phyloP scores from a whole-genome alignment of 2,888 invertebrate genomes.

The Oscheius sp. region DNA sequence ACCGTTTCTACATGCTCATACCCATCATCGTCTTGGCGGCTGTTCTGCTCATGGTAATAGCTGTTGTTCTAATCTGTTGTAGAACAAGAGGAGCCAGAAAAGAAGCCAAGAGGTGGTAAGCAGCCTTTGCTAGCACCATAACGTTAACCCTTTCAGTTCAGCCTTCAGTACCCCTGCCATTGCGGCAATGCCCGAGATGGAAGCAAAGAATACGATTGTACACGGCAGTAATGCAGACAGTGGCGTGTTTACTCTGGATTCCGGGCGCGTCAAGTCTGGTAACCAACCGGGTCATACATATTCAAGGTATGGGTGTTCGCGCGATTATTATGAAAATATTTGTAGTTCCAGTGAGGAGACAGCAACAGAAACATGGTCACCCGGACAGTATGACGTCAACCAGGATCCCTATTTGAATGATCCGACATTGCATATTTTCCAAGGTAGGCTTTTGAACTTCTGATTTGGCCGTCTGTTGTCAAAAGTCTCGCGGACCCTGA shows the following conservation, averaged over 20 bases:
- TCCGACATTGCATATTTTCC: conserved; percentile 40
- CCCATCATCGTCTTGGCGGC: conserved; percentile 47
- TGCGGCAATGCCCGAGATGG: conserved; percentile 45
- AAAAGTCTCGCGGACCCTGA: background rate
- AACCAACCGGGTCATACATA: conserved; percentile 39
- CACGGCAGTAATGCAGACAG: conserved; percentile 66
- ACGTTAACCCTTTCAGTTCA: background rate
- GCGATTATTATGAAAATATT: background rate
- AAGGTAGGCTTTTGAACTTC: conserved; percentile 18
- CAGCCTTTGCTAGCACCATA: background rate
- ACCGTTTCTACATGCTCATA: conserved; percentile 41
- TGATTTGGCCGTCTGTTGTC: background rate
- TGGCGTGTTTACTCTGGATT: conserved; percentile 65
- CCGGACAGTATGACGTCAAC: conserved; percentile 41
- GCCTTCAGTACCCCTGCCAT: conserved; percentile 37
- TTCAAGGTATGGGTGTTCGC: conserved; percentile 40
- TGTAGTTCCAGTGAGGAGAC: conserved; percentile 48
- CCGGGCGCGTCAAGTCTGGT: conserved; percentile 37
- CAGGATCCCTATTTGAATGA: conserved; percentile 45
- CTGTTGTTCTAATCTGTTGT: conserved; percentile 53
- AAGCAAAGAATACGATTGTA: conserved; percentile 56
- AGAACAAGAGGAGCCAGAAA: conserved; percentile 40
- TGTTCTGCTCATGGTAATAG: conserved; percentile 41
- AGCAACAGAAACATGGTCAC: conserved; percentile 47
- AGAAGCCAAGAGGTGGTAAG: conserved; percentile 43